These are phyloP conservation scores for Dermatemys mawii DNA, from an alignment of 2,113 vertebrate species.

Conservation along the genomic window DNA sequence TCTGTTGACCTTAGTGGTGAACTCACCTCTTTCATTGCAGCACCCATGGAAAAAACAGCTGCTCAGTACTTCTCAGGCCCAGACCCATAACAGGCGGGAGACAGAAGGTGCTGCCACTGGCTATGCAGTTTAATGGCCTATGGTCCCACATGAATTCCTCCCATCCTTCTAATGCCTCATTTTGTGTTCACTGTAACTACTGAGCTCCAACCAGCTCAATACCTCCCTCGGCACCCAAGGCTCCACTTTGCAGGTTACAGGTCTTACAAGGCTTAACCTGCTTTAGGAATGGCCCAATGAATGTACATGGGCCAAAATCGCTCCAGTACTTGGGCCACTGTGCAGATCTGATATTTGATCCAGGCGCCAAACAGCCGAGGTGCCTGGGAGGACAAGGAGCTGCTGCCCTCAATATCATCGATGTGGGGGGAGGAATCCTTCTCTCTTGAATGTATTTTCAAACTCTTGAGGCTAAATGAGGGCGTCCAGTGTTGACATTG, in stretches of 20 bases:
- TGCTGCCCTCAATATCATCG: neutral
- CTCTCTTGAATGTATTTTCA: neutral
- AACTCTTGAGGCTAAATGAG: neutral
- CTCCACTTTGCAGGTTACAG: neutral
- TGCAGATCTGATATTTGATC: neutral
- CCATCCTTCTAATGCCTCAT: neutral
- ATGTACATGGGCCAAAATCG: neutral
- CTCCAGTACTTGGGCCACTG: neutral
- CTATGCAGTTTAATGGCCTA: neutral
- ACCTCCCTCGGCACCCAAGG: neutral
- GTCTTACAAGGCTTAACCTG: neutral
- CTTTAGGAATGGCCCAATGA: neutral
- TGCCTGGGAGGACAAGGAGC: neutral
- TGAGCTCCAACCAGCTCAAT: neutral
- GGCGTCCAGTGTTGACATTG: neutral
- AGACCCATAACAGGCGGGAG: neutral
- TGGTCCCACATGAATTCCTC: neutral
- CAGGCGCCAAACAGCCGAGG: neutral
- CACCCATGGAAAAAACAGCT: accelerated
- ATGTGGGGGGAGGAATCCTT: neutral
- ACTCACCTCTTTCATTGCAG: neutral
- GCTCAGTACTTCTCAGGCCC: neutral
- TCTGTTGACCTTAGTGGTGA: neutral
- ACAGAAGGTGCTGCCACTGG: neutral
- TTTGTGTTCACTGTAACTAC: neutral